Conservation (phyloP, 2,888 invertebrate genomes). For the Priocnemis perturbator region DNA sequence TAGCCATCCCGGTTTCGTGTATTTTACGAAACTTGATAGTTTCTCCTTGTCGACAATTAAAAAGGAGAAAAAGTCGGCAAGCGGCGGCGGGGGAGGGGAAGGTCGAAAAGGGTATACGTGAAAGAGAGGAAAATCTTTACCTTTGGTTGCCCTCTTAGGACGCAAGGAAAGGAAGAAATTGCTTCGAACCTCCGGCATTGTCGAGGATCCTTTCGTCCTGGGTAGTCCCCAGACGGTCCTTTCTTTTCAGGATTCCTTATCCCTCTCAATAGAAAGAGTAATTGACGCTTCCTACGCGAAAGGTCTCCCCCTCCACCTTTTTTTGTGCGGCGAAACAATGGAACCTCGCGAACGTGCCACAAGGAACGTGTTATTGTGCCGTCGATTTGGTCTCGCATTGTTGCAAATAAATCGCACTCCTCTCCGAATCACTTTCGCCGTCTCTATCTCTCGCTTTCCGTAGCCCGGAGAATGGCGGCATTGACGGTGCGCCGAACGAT, state of each 20-base stretch:
- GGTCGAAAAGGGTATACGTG: neutral
- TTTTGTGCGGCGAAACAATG: neutral
- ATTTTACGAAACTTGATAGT: too few relatives aligned
- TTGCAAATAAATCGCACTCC: too few relatives aligned
- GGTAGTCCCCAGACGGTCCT: slow-evolving; percentile 13
- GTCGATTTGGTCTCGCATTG: too few relatives aligned
- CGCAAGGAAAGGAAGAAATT: slow-evolving; percentile 4
- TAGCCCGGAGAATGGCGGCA: too few relatives aligned
- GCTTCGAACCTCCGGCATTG: slow-evolving; percentile 14
- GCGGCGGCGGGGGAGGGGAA: too few relatives aligned
- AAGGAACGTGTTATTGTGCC: too few relatives aligned
- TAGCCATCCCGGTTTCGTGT: too few relatives aligned
- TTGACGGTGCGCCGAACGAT: too few relatives aligned
- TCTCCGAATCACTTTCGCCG: too few relatives aligned
- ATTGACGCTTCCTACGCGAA: slow-evolving; percentile 17
- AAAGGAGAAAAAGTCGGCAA: too few relatives aligned
- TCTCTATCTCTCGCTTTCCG: too few relatives aligned
- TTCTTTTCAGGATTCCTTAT: slow-evolving; percentile 12
- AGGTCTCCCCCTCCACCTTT: neutral
- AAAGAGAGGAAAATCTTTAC: slow-evolving; percentile 2
- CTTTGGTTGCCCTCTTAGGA: slow-evolving; percentile 1
- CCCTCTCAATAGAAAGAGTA: slow-evolving; percentile 16
- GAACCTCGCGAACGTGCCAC: slow-evolving; percentile 4
- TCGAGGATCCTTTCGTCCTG: slow-evolving; percentile 12
- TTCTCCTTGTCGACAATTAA: too few relatives aligned